phyloP scores from a whole-genome alignment of 2,797 vertebrate genomes.

The Silurus lanzhouensis region DNA sequence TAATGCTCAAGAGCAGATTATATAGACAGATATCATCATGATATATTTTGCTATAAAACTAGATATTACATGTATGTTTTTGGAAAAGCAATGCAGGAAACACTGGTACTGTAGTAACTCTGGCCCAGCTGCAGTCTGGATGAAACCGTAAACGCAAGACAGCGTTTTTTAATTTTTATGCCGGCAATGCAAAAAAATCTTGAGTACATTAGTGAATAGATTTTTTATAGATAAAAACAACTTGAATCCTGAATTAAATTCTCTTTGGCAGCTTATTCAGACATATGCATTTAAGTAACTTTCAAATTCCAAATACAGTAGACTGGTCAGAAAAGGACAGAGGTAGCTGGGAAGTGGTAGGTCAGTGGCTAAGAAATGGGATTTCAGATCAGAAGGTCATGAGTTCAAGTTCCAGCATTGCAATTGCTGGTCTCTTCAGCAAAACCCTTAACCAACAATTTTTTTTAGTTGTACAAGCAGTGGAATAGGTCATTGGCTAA shows the following conservation, averaged over 20 bases:
- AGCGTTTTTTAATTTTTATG: not conserved
- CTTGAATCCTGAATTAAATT: not conserved
- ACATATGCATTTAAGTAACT: constrained; percentile 1
- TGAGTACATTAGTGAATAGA: not conserved
- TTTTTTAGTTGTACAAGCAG: too few species aligned
- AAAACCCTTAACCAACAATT: too few species aligned
- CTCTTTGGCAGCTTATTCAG: not conserved
- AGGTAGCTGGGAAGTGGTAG: too few species aligned
- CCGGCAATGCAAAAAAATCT: not conserved
- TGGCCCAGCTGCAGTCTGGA: not conserved
- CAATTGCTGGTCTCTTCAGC: too few species aligned
- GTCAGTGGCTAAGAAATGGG: too few species aligned
- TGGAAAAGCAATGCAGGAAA: not conserved
- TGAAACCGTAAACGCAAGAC: too few species aligned
- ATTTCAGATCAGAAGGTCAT: too few species aligned
- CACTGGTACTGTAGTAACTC: not conserved
- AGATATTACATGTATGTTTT: constrained; percentile 9
- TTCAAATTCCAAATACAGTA: not conserved
- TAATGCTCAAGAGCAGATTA: constrained; percentile 46
- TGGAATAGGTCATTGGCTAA: too few species aligned
- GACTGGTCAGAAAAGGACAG: not conserved
- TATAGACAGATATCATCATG: constrained; percentile 30
- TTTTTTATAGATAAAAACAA: not conserved
- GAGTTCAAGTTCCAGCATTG: too few species aligned
- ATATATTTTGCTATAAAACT: constrained; percentile 44